Base-by-base conservation (phyloP, 2,113 vertebrate genomes). In the Takifugu bimaculatus region DNA sequence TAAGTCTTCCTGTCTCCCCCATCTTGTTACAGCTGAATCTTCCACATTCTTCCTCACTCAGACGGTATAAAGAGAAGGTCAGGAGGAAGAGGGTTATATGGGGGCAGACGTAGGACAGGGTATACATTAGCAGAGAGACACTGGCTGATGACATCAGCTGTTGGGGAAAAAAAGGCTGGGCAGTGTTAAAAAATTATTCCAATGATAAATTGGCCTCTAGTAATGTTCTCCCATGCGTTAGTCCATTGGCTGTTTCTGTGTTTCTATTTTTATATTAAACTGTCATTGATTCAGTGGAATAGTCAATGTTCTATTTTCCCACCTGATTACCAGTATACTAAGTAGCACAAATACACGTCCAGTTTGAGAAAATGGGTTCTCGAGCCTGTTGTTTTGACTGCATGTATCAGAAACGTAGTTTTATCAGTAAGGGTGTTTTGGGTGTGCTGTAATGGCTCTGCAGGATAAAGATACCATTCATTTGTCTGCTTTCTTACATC, bases 61-160 rank as follows among this genome's bases (percentile, higher is more conserved):
- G 85, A 81, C 81, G 85, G 70, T 67, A 68, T 32, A 35, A 75
- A 53, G 67, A 10, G 78, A 74, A 51, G 80, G 86, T 87, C 74
- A 70, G 61, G 53, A 56, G 64, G 65, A n/a, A 62, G 75, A 55
- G 35, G 45, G 2, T 25, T 1, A 13, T n/a, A 51, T 49, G 47
- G 25, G 2, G 20, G 43, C 14, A 29, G n/a, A 43, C 42, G 64
- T 32, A 50, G 26, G 53, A 63, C 15, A 0, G 4, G 43, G 57
- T 54, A 10, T 20, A 68, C 68, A 50, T 72, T 70, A 60, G 57
- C 54, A 61, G 54, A 54, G 57, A 70, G 53, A 39, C 44, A 59
- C n/a, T 56, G 42, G 49, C 53, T 58, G 67, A 55, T 0, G 26
- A 43, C 14, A 53, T 9, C 13, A 43, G 25, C 0, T 39, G 56